These are phyloP conservation scores for Sinella curviseta DNA, from an alignment of 1,140 invertebrate species.

Conservation along the genomic window DNA sequence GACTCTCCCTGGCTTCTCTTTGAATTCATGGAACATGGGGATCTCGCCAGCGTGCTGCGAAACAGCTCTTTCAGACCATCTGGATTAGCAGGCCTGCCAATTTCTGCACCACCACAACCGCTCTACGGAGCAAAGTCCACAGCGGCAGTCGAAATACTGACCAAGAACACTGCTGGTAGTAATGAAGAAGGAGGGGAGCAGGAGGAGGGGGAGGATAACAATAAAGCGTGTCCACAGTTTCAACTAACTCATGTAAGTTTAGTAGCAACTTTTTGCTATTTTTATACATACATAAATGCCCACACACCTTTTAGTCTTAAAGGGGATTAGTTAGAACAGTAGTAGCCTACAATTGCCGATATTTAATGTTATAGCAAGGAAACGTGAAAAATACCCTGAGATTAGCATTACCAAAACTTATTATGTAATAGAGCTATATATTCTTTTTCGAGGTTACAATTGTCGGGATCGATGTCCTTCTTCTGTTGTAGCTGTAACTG, in stretches of 20 bases:
- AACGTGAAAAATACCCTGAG: too few relatives aligned
- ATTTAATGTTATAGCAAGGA: background rate
- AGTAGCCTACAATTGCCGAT: too few relatives aligned
- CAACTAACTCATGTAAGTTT: constrained; percentile 15
- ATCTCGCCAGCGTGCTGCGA: constrained; percentile 78
- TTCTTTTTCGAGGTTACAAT: too few relatives aligned
- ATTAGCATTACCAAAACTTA: too few relatives aligned
- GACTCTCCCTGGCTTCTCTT: constrained; percentile 86
- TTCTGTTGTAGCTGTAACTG: too few relatives aligned
- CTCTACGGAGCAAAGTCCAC: background rate
- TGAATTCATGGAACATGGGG: constrained; percentile 87
- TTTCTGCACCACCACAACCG: constrained; percentile 38
- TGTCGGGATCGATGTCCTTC: too few relatives aligned
- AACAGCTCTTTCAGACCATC: constrained; percentile 59
- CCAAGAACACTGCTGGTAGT: background rate
- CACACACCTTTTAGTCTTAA: too few relatives aligned
- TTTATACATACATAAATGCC: too few relatives aligned
- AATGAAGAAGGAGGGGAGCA: too few relatives aligned
- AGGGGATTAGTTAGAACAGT: too few relatives aligned
- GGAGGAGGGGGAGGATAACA: background rate
- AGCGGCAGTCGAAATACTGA: background rate
- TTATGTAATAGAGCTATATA: too few relatives aligned
- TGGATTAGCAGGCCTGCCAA: constrained; percentile 55
- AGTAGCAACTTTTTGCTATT: too few relatives aligned
- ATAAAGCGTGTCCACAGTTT: background rate